Base-by-base conservation (phyloP, 2,888 invertebrate genomes). In the Yponomeuta malinellus region DNA sequence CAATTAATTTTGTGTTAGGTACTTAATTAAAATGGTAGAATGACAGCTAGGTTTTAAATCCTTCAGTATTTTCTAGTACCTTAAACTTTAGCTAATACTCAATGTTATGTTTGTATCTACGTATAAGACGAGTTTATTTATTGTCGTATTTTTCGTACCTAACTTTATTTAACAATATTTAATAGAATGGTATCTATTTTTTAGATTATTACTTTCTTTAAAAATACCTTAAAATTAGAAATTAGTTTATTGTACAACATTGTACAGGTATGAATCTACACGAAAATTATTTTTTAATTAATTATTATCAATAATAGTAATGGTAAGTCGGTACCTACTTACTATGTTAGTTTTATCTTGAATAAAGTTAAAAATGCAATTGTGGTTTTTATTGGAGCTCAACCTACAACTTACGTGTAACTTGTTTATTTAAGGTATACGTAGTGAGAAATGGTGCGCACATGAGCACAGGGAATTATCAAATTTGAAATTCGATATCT, bases 61-160 rank as follows among this genome's bases (percentile, higher is more conserved):
- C 31, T 52, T 78, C 82, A 84, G 84, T 84, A 84, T 84, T 85
- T 78, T 74, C 81, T 79, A 80, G 82, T 83, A 84, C 81, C 82
- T 83, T 77, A 79, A 73, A 73, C 9, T 67, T 76, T 80, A 82
- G 80, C 77, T 75, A 81, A 84, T 84, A 83, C 52, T 59, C 52
- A 59, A 15, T 59, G 52, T 59, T 59, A 43, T 43, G 43, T 43
- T 43, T 43, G 9, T 43, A 43, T 43, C 43, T 43, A 43, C 43
- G 9, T 43, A 43, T 8, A 43, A 43, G 43, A 9, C 1, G 15
- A 59, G 52, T 59, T 15, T 59, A 59, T 59, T 15, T 59, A 15
- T 59, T 59, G 12, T 59, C 12, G 52, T 59, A 1, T 59, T 59
- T 3, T 59, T 59, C 52, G 52, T 59, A 15, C 2, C 52, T 43